A percentile compares a stretch with the other conserved stretches of the same genome.
phyloP scores from a whole-genome alignment of 2,888 invertebrate species.

The Abrostola tripartita region DNA sequence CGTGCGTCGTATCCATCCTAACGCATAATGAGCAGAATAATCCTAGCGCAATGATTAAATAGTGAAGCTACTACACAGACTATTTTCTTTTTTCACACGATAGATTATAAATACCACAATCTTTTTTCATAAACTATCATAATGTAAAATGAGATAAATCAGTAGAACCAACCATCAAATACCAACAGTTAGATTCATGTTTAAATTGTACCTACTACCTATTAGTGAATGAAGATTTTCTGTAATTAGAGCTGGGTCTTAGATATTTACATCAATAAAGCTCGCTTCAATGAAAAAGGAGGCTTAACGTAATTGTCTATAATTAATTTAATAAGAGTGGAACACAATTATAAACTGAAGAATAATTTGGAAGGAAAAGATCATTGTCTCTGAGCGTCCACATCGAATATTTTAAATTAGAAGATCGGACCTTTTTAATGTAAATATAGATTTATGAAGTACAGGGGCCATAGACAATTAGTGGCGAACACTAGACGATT shows the following conservation, averaged over 20 bases:
- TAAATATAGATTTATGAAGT: neutral
- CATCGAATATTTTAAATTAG: slow-evolving; percentile 11
- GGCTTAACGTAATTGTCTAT: slow-evolving; percentile 15
- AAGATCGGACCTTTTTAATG: neutral
- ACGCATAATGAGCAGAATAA: slow-evolving; percentile 25
- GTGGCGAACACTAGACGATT: no score
- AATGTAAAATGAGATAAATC: no score
- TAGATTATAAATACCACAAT: neutral
- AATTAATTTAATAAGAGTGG: slow-evolving; percentile 16
- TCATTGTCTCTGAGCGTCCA: slow-evolving; percentile 9
- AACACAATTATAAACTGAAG: slow-evolving; percentile 14
- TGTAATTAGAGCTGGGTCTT: no score
- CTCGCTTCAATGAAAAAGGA: slow-evolving; percentile 22
- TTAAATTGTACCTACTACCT: no score
- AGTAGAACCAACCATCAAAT: no score
- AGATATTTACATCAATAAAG: slow-evolving; percentile 24
- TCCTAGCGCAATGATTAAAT: slow-evolving; percentile 15
- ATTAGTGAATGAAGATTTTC: no score
- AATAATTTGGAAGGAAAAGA: slow-evolving; percentile 9
- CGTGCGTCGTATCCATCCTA: slow-evolving; percentile 53
- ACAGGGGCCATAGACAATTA: no score
- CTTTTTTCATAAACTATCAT: no score
- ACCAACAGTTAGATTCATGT: no score
- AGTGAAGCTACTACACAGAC: neutral
- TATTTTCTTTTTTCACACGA: neutral